Evolutionary conservation across 2,888 invertebrate species (phyloP), one percentile per base, ranked within the genome.

Genomic region (Eristalis tenax): DNA sequence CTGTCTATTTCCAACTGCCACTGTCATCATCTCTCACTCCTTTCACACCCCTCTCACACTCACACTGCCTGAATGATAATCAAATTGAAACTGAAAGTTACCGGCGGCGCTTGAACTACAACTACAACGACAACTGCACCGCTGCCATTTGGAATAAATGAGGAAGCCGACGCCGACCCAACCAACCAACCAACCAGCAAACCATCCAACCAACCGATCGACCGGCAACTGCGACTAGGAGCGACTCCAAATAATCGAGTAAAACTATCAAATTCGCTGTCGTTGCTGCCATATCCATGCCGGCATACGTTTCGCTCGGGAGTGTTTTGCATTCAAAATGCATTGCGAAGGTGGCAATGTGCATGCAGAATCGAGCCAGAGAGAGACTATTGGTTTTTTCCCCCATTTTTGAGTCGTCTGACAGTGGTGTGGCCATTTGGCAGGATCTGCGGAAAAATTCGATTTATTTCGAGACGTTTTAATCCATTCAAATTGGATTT

Each of bases 401-500:
- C 43, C 43, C 43, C n/a, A 4, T 15, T 8, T n/a, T 6, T 50
- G n/a, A 35, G 10, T 35, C 59, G 18, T 4, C 26, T 2, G 38
- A 13, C 35, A 4, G 56, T 35, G 64, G 64, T 22, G 43, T 70
- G 23, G 43, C 75, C 83, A 63, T 71, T 83, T 87, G 66, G 61
- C 63, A 83, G 79, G 70, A 64, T 81, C 71, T 15, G 1, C 43
- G 15, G 32, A 75, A 85, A 81, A 80, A 77, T 69, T 82, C 86
- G 78, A 82, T 86, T 86, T 82, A 71, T 38, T 18, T 65, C 32
- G 43, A 80, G 79, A 83, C 87, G 83, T 71, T 83, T 87, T 87
- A 87, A 87, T 87, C 87, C 87, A 73, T 65, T 61, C 65, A 83
- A 87, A 87, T 87, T 87, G 87, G 83, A 87, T 87, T 83, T 66